Evolutionary conservation across 2,797 vertebrate species (phyloP).

Genomic region (Enteromius trimaculatus): DNA sequence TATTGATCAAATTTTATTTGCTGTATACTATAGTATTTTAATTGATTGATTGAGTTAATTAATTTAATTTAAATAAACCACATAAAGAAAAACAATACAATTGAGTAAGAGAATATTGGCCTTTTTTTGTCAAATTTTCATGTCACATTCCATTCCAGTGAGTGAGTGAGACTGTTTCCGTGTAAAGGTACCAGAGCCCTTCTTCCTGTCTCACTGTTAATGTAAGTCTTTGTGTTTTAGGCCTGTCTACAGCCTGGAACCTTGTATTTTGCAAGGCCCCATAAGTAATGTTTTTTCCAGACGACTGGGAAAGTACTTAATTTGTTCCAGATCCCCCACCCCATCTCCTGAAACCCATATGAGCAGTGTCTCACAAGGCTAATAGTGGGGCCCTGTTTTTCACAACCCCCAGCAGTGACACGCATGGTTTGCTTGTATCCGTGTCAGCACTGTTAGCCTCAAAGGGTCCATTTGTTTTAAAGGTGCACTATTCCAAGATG

Average conservation of each 20-base stretch:
- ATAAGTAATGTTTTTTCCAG: slow-evolving; percentile 59
- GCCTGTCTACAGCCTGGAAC: slow-evolving; percentile 27
- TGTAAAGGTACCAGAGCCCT: slow-evolving; percentile 22
- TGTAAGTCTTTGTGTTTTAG: slow-evolving; percentile 36
- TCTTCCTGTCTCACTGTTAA: slow-evolving; percentile 37
- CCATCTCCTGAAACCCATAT: slow-evolving; percentile 49
- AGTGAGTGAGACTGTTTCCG: not conserved
- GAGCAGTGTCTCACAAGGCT: slow-evolving; percentile 34
- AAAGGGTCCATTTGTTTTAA: slow-evolving; percentile 33
- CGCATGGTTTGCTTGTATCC: not conserved
- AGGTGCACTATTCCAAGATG: slow-evolving; percentile 24
- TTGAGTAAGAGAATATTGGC: not conserved
- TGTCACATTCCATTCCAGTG: slow-evolving; percentile 32
- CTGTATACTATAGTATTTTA: not conserved
- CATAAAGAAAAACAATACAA: not conserved
- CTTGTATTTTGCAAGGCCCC: slow-evolving; percentile 61
- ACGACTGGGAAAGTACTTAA: slow-evolving; percentile 69
- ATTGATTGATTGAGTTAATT: not conserved
- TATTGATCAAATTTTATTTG: not conserved
- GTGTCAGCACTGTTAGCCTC: slow-evolving; percentile 23
- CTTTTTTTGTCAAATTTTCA: not conserved
- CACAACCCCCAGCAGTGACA: slow-evolving; percentile 11
- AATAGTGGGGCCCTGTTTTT: slow-evolving; percentile 25
- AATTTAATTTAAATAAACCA: not conserved
- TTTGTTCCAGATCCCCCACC: slow-evolving; percentile 49